Conservation (phyloP, 2,797 vertebrate genomes). For the Pangasius larnaudii region DNA sequence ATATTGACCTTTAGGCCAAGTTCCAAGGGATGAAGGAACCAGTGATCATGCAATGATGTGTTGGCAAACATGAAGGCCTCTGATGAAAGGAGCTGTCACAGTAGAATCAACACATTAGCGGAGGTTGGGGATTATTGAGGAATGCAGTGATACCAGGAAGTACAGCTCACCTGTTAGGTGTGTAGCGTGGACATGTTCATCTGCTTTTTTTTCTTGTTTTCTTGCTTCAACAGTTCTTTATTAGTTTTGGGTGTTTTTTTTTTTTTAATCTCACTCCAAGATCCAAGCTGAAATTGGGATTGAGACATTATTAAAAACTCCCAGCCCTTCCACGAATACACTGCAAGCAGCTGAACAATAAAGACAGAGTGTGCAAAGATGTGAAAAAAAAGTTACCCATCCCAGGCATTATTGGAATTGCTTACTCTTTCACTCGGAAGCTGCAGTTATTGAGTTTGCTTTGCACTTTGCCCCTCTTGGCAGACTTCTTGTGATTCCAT, state of each 20-base stretch:
- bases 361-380: neutral
- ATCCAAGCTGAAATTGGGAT: neutral
- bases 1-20: slow-evolving; percentile 14
- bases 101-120: slow-evolving; percentile 44
- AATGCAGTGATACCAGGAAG: slow-evolving; percentile 34
- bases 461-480: slow-evolving; percentile 28
- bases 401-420: slow-evolving; percentile 33
- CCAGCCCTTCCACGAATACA: neutral
- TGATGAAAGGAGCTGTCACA: slow-evolving; percentile 45
- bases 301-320: slow-evolving; percentile 23
- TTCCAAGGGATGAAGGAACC: slow-evolving; percentile 7
- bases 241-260: neutral
- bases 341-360: slow-evolving; percentile 23
- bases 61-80: slow-evolving; percentile 29
- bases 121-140: slow-evolving; percentile 33
- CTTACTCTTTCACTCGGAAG: slow-evolving; percentile 19
- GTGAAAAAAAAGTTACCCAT: neutral
- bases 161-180: slow-evolving; percentile 31
- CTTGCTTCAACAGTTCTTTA: neutral
- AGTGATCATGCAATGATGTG: slow-evolving; percentile 14
- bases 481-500: neutral
- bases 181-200: slow-evolving; percentile 11
- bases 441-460: slow-evolving; percentile 14
- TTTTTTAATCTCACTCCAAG: neutral
- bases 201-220: neutral